These are phyloP conservation scores for Mormyrops attenuatus DNA, from an alignment of 2,797 vertebrate genomes.

Conservation along the genomic window DNA sequence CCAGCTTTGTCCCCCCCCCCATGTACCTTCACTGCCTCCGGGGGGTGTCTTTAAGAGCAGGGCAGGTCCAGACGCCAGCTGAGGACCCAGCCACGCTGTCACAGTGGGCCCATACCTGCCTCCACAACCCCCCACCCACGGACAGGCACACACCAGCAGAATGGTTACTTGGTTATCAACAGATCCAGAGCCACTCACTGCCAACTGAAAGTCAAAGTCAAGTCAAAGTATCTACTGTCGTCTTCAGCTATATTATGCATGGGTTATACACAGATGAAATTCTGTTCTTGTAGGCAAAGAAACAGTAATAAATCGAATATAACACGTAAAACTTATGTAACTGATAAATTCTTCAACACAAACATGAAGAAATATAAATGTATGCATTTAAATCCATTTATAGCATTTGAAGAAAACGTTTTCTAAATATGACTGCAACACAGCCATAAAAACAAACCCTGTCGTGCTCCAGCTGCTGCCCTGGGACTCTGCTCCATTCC, in stretches of 20 bases:
- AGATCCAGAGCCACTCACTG: not conserved
- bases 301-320: not conserved
- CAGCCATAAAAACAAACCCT: not conserved
- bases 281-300: not conserved
- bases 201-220: not conserved
- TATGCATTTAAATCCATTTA: not conserved
- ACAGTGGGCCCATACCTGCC: not conserved
- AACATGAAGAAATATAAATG: not conserved
- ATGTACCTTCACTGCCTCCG: not conserved
- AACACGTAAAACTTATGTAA: not conserved
- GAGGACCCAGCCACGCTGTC: not conserved
- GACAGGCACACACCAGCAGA: not conserved
- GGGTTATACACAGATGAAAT: not conserved
- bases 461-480: not conserved
- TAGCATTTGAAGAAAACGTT: not conserved
- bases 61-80: not conserved
- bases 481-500: not conserved
- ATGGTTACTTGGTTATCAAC: not conserved
- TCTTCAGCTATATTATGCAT: not conserved
- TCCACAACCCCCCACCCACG: not conserved
- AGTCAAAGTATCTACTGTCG: no score
- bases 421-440: not conserved
- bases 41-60: not conserved
- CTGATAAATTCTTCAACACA: not conserved
- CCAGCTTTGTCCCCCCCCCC: not conserved